Evolutionary conservation across 2,888 invertebrate species (phyloP).

Genomic region (Aphodius sticticus): DNA sequence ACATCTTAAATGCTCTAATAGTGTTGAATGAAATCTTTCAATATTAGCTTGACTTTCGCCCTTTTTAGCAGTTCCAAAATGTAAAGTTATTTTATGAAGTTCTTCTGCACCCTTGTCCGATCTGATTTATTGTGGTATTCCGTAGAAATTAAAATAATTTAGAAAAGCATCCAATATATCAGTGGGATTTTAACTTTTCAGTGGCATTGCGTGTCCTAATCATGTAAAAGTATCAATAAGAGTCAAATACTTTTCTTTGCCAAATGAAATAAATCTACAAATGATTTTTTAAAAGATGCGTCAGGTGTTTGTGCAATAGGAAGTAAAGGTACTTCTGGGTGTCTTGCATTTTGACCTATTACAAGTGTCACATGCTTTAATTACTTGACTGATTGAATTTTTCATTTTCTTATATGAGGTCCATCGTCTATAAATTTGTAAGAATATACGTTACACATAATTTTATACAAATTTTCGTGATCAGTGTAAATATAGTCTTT

Average conservation of each 20-base stretch:
- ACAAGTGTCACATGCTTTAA: constrained; percentile 22
- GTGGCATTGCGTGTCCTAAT: too few relatives aligned
- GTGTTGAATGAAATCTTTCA: constrained; percentile 27
- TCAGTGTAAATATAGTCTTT: too few relatives aligned
- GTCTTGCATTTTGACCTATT: constrained; percentile 20
- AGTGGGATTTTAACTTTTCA: too few relatives aligned
- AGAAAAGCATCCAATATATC: constrained; percentile 28
- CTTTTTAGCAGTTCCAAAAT: too few relatives aligned
- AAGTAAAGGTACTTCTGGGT: too few relatives aligned
- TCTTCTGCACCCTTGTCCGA: constrained; percentile 24
- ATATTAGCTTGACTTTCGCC: background rate
- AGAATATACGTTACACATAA: too few relatives aligned
- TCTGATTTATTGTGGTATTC: constrained; percentile 30
- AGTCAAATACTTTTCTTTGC: too few relatives aligned
- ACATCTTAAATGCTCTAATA: constrained; percentile 25
- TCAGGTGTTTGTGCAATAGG: constrained; percentile 14
- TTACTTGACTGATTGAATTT: too few relatives aligned
- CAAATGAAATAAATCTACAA: constrained; percentile 18
- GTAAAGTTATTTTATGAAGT: constrained; percentile 11
- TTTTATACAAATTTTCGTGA: too few relatives aligned
- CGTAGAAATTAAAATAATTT: constrained; percentile 26
- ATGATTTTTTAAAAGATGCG: constrained; percentile 19
- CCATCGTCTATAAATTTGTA: too few relatives aligned
- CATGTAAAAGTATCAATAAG: too few relatives aligned
- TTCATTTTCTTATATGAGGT: too few relatives aligned